phyloP scores from a whole-genome alignment of 2,888 invertebrate species.

The Epistrophe grossulariae region DNA sequence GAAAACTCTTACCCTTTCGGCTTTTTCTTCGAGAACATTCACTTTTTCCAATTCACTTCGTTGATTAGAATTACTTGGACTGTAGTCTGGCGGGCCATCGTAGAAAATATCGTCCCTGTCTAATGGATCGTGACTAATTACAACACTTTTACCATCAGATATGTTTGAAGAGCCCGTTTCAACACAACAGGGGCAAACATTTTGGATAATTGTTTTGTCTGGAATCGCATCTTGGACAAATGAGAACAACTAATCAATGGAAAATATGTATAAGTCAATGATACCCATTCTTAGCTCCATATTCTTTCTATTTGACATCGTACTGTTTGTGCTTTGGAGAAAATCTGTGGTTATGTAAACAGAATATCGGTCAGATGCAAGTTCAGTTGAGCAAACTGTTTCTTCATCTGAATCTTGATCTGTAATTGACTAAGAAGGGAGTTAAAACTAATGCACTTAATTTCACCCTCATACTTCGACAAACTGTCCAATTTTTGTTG shows the following conservation, averaged over 20 bases:
- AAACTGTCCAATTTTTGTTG: conserved; percentile 76
- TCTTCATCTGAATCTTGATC: conserved; percentile 77
- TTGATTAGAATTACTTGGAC: neutral
- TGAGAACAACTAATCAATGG: neutral
- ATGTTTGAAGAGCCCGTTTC: too few relatives aligned
- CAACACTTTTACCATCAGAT: conserved; percentile 59
- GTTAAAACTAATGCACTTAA: neutral
- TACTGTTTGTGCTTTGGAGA: neutral
- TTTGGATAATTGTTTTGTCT: neutral
- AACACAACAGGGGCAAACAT: conserved; percentile 7
- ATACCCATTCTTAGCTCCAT: too few relatives aligned
- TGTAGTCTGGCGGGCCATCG: conserved; percentile 77
- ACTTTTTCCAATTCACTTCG: conserved; percentile 23
- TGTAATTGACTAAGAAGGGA: neutral
- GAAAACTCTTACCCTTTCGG: neutral
- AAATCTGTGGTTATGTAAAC: neutral
- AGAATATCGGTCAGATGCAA: conserved; percentile 39
- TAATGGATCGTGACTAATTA: conserved; percentile 84
- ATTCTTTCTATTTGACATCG: neutral
- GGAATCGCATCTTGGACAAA: neutral
- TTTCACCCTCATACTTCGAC: conserved; percentile 58
- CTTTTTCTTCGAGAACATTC: conserved; percentile 72
- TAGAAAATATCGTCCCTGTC: conserved; percentile 90
- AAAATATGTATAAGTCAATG: too few relatives aligned
- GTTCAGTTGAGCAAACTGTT: conserved; percentile 45